Evolutionary conservation across 2,113 vertebrate species (phyloP), one percentile per base, ranked within the genome.

Genomic region (Microcebus ravelobensis): DNA sequence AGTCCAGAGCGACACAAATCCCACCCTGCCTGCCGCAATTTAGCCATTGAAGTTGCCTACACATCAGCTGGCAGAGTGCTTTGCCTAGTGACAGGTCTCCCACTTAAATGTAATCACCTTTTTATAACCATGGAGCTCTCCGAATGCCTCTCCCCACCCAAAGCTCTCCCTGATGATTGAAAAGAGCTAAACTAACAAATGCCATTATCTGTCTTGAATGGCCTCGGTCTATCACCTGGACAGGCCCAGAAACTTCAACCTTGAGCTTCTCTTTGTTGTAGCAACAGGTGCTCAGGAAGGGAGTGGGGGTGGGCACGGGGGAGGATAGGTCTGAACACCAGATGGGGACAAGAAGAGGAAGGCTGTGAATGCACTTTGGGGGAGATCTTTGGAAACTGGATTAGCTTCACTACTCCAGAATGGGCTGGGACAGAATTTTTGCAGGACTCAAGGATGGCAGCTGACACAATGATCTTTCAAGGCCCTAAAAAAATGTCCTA

Each of bases 281-380:
- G 73, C 94, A 96, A 87, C 96, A 98, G 97, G 97, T 97, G 97
- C 91, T 97, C 86, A 59, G 97, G 89, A 96, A 98, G 93, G 59
- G 45, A 45, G n/a, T 74, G 27, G 21, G 42, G 63, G 83, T 52
- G 68, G 71, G 68, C 0, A 6, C 67, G 89, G 63, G 93, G 87
- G 87, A 91, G 95, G 94, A 83, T 70, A 70, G 18, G 31, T 61
- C 91, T 96, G 87, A 96, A 87, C 18, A 67, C 88, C 10, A 31
- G 90, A 96, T 93, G 34, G 20, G 31, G 77, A 68, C 1, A 23
- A 84, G 83, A 79, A 71, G 82, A 83, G 42, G 87, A 81, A 86
- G 79, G 57, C 45, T 76, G 31, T 88, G 91, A 91, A 86, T 87
- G 93, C 82, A 96, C 39, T 91, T 71, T 87, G 68, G 80, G 70